These are phyloP conservation scores for Sarcophaga rosellei DNA, from an alignment of 2,888 invertebrate species.

Conservation along the genomic window DNA sequence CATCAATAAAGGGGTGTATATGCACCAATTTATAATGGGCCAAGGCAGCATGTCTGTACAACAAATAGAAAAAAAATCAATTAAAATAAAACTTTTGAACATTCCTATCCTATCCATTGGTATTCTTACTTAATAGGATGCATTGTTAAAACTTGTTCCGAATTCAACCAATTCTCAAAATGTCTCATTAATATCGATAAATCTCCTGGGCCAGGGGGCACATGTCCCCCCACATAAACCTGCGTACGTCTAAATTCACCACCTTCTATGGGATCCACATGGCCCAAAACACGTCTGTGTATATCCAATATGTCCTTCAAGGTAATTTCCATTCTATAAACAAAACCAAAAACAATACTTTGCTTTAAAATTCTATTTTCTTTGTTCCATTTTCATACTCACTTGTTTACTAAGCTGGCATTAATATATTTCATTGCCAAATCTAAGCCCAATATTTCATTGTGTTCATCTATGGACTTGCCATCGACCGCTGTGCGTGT, in stretches of 20 bases:
- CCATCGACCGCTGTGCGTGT: conserved; percentile 93
- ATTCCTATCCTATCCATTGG: not conserved
- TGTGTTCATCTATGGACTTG: conserved; percentile 97
- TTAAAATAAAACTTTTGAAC: not conserved
- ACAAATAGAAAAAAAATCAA: not conserved
- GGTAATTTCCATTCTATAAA: conserved; percentile 87
- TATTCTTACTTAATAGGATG: conserved; percentile 89
- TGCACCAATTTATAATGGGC: conserved; percentile 98
- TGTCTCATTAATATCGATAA: conserved; percentile 91
- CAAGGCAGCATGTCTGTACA: conserved; percentile 91
- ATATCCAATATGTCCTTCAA: conserved; percentile 95
- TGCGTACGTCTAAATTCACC: conserved; percentile 94
- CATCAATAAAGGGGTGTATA: conserved; percentile 98
- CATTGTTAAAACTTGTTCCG: conserved; percentile 91
- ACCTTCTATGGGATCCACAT: conserved; percentile 95
- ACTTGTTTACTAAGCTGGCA: conserved; percentile 88
- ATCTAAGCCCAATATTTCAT: conserved; percentile 97
- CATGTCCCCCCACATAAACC: conserved; percentile 98
- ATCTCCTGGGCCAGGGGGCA: conserved; percentile 92
- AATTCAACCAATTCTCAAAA: conserved; percentile 96
- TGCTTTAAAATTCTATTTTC: not conserved
- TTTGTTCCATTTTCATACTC: conserved; percentile 58
- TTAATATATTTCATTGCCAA: conserved; percentile 96
- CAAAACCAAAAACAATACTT: not conserved
- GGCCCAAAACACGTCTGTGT: conserved; percentile 95